Percentiles rank a stretch among this genome's conserved stretches.
Conservation (phyloP, 2,888 invertebrate species). For the Apamea epomidion region DNA sequence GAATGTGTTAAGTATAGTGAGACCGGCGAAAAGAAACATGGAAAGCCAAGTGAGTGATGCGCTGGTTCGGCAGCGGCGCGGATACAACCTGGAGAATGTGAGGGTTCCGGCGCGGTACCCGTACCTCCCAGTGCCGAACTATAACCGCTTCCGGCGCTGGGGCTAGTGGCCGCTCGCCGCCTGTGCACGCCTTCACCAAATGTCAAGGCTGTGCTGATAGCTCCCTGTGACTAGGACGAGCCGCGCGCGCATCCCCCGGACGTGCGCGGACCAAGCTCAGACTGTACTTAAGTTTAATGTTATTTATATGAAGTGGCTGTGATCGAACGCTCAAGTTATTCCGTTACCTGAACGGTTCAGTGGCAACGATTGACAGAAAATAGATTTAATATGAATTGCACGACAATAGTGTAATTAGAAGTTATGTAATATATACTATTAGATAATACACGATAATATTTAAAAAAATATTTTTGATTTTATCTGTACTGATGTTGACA, state of each 20-base stretch:
- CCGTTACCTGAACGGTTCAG: constrained; percentile 75
- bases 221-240: constrained; percentile 63
- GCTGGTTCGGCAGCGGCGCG: constrained; percentile 84
- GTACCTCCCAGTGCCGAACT: constrained; percentile 85
- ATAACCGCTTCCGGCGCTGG: constrained; percentile 87
- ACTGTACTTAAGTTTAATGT: constrained; percentile 78
- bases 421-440: constrained; percentile 55
- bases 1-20: constrained; percentile 83
- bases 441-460: constrained; percentile 59
- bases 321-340: constrained; percentile 82
- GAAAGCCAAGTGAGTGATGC: constrained; percentile 73
- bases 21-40: constrained; percentile 76
- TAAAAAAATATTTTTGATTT: constrained; percentile 54
- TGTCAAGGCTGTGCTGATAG: constrained; percentile 86
- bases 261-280: constrained; percentile 70
- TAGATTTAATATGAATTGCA: constrained; percentile 63
- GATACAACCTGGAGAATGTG: constrained; percentile 89
- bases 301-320: constrained; percentile 87
- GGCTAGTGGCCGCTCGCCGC: constrained; percentile 81
- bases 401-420: constrained; percentile 58
- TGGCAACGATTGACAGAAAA: constrained; percentile 80
- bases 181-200: constrained; percentile 75
- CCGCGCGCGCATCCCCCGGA: constrained; percentile 74
- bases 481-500: background rate
- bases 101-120: constrained; percentile 88